Evolutionary conservation across 2,797 vertebrate species (phyloP).

Genomic region (Pogoniulus pusillus): DNA sequence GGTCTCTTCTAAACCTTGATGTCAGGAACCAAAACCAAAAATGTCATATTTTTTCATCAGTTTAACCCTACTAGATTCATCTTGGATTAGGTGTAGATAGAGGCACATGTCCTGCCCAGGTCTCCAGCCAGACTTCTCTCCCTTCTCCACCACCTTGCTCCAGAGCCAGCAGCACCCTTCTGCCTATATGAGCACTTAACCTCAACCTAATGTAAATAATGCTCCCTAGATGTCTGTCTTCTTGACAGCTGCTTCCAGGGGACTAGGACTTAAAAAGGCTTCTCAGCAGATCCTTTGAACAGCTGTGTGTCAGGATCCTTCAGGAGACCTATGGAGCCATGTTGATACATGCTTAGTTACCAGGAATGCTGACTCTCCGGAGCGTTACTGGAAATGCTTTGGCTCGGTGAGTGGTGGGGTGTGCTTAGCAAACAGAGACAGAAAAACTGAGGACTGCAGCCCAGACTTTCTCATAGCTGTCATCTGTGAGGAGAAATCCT

Average conservation of each 20-base stretch:
- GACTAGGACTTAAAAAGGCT: background rate
- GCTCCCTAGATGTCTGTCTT: background rate
- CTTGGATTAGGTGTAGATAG: background rate
- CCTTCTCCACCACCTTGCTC: background rate
- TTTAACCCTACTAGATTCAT: background rate
- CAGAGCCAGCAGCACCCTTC: background rate
- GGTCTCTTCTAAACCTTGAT: background rate
- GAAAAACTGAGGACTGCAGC: background rate
- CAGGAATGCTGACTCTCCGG: background rate
- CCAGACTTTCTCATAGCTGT: background rate
- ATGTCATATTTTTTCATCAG: background rate
- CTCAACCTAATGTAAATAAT: background rate
- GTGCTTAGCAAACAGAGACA: background rate
- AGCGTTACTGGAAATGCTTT: background rate
- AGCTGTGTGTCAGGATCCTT: background rate
- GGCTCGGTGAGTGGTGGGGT: accelerated
- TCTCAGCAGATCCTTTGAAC: background rate
- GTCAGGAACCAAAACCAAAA: background rate
- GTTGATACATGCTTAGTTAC: accelerated
- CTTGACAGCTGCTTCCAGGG: background rate
- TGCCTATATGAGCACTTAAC: background rate
- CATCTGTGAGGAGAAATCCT: background rate
- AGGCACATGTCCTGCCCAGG: background rate
- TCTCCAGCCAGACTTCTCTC: background rate
- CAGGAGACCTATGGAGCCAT: background rate